Evolutionary conservation across 2,113 vertebrate genomes (phyloP).

Genomic region (Tetrax tetrax): DNA sequence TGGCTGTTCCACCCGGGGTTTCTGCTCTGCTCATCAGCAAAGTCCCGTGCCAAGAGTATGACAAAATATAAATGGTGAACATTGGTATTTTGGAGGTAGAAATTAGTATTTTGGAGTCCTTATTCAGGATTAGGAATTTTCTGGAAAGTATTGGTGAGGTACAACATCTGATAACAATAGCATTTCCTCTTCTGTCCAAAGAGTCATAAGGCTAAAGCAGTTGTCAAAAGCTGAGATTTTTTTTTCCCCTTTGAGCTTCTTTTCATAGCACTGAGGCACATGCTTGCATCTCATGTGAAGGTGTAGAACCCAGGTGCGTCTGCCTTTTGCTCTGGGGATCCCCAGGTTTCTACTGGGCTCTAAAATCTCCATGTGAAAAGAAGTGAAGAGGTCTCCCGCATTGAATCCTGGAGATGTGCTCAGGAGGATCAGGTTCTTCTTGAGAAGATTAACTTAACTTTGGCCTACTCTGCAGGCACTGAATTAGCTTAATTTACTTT

Average conservation of each 20-base stretch:
- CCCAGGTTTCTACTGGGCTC: background rate
- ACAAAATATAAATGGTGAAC: no score
- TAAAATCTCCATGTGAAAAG: background rate
- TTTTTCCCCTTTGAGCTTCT: background rate
- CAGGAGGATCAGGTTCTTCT: background rate
- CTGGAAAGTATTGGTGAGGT: background rate
- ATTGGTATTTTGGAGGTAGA: background rate
- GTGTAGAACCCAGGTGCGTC: no score
- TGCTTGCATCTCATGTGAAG: no score
- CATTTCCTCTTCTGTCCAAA: background rate
- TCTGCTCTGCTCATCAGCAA: background rate
- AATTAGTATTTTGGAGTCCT: background rate
- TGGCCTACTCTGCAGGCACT: background rate
- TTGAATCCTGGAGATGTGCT: background rate
- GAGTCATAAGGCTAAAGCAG: fast-evolving
- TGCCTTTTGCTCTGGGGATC: background rate
- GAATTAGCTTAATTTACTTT: background rate
- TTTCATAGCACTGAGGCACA: background rate
- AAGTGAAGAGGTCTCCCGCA: background rate
- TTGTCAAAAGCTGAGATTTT: background rate
- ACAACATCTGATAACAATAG: background rate
- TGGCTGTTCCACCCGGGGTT: background rate
- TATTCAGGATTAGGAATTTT: background rate
- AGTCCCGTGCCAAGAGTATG: background rate
- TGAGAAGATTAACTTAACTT: background rate